Conservation (phyloP, 2,797 vertebrate species). For the Channa striata region DNA sequence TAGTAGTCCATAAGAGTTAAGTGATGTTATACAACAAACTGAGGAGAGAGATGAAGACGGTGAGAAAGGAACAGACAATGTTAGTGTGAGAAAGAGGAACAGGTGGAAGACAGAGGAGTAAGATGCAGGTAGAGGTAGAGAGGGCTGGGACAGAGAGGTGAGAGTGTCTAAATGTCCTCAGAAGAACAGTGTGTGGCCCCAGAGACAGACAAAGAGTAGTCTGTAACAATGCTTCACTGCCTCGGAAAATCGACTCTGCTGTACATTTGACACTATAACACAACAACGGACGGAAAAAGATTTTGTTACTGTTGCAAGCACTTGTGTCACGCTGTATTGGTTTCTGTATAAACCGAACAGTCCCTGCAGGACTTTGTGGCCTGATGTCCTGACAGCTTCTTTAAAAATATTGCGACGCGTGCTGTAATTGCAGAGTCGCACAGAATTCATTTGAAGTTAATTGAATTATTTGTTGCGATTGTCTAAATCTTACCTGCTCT, state of each 20-base stretch:
- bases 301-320: background rate
- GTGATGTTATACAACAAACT: conserved; percentile 76
- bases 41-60: conserved; percentile 5
- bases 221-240: conserved; percentile 48
- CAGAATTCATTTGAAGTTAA: too few species aligned
- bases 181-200: conserved; percentile 38
- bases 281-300: conserved; percentile 9
- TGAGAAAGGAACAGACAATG: conserved; percentile 24
- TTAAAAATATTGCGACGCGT: too few species aligned
- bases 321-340: background rate
- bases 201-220: conserved; percentile 43
- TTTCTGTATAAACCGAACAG: background rate
- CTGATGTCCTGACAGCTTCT: too few species aligned
- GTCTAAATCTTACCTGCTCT: conserved; percentile 88
- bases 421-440: too few species aligned
- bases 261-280: conserved; percentile 18
- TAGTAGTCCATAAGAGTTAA: conserved; percentile 72
- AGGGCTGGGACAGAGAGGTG: conserved; percentile 3
- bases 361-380: too few species aligned
- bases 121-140: background rate
- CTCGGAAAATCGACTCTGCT: conserved; percentile 40
- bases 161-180: conserved; percentile 25
- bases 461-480: too few species aligned
- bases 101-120: background rate
- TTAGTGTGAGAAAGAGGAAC: conserved; percentile 1